A percentile compares a stretch with the other conserved stretches of the same genome.
Evolutionary conservation across 2,113 vertebrate genomes (phyloP).

Genomic region (Pterocles gutturalis): DNA sequence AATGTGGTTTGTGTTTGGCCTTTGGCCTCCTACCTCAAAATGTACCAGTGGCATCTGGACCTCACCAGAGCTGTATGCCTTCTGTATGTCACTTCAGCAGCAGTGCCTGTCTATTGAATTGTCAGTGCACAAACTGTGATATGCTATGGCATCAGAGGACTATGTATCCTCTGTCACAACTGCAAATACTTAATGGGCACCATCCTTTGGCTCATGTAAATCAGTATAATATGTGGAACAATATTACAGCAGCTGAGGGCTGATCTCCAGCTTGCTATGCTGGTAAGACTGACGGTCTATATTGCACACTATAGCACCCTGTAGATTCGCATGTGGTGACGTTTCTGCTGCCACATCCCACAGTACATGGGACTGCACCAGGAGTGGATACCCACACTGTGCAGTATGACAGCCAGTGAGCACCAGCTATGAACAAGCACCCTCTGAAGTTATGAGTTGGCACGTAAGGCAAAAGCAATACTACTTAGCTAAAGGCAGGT

Average conservation of each 20-base stretch:
- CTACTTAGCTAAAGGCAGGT: not conserved
- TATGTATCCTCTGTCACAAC: not conserved
- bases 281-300: not conserved
- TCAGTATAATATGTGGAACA: not conserved
- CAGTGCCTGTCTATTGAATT: not conserved
- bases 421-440: not conserved
- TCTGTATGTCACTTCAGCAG: not conserved
- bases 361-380: fast-evolving
- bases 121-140: not conserved
- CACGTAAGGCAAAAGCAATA: not conserved
- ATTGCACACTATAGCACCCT: not conserved
- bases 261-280: not conserved
- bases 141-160: not conserved
- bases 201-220: not conserved
- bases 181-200: not conserved
- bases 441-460: not conserved
- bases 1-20: slow-evolving; percentile 17
- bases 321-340: not conserved
- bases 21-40: not conserved
- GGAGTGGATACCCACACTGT: not conserved
- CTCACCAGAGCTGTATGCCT: fast-evolving
- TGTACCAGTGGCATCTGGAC: fast-evolving
- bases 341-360: not conserved
- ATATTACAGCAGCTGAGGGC: not conserved
- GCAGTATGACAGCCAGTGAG: not conserved